Evolutionary conservation across 1,140 invertebrate genomes (phyloP), one percentile per base, ranked within the genome.

Genomic region (Cylas formicarius): DNA sequence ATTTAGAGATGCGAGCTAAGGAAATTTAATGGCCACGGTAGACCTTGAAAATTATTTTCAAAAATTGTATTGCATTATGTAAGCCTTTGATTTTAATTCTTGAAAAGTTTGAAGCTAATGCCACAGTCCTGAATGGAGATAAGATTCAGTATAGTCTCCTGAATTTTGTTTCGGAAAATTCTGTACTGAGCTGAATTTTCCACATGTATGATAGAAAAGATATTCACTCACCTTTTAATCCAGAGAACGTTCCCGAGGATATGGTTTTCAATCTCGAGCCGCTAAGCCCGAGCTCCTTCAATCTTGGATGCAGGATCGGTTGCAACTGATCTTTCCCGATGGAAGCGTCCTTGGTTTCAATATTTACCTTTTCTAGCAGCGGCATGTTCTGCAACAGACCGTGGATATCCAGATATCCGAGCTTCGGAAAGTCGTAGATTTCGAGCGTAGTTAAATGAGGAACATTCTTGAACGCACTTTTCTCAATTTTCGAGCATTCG

Each of bases 301-400:
- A 68, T n/a, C 87, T 69, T 3, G 89, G 83, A 66, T 89, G 85
- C 55, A 83, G 76, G 11, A 78, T 75, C 0, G 84, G 74, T 43
- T 82, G 81, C 9, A 93, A 66, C 58, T 92, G 86, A 59, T 91
- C 86, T 48, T 82, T 79, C 18, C 86, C 81, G 29, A 92, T 78
- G 29, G 76, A 76, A 0, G 80, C 67, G 58, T 92, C 88, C 63
- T 91, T 92, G 1, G 90, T 77, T 69, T 94, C 90, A 32, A 92
- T 79, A 52, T 90, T 84, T 2, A 92, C 63, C 28, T 67, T 70
- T 65, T 86, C 77, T 19, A 88, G 58, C 1, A 78, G 76, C 3
- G 75, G 74, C 58, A 89, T 69, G 38, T 76, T 72, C 51, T 82
- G 78, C 3, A 91, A 63, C 20, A 90, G 75, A 5, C 86, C 86